Percentiles rank a stretch among this genome's conserved stretches.
These are phyloP conservation scores for Nymphicus hollandicus DNA, from an alignment of 2,113 vertebrate species.

Conservation along the genomic window DNA sequence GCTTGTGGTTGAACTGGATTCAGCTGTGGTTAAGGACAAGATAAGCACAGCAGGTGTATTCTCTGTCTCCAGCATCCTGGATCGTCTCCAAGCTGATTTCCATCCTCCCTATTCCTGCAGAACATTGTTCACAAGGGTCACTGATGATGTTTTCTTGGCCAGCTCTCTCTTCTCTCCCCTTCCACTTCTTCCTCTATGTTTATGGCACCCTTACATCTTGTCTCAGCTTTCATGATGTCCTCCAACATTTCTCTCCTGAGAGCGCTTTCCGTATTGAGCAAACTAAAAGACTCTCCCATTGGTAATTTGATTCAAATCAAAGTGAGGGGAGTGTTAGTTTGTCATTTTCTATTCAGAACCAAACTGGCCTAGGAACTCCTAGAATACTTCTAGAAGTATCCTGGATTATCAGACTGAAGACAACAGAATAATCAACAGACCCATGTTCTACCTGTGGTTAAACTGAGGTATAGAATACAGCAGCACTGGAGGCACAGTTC, in stretches of 20 bases:
- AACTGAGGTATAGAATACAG: neutral
- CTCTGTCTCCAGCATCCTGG: neutral
- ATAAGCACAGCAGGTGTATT: conserved; percentile 3
- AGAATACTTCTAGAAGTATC: neutral
- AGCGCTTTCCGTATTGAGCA: neutral
- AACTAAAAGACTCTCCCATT: neutral
- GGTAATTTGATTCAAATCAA: neutral
- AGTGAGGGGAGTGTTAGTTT: neutral
- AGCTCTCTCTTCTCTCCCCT: neutral
- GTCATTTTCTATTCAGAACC: neutral
- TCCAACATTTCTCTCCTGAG: neutral
- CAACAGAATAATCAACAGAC: neutral
- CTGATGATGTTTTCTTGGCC: neutral
- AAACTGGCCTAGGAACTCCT: neutral
- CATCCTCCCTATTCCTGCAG: neutral
- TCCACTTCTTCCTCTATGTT: neutral
- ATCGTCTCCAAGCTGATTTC: neutral
- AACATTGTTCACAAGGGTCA: neutral
- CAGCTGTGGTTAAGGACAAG: neutral
- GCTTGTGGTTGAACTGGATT: neutral
- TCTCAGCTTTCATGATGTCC: neutral
- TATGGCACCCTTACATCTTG: neutral
- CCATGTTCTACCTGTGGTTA: accelerated
- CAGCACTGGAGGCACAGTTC: neutral
- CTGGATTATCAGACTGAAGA: neutral